Percentiles rank a stretch among this genome's conserved stretches.
Conservation (phyloP, 2,797 vertebrate genomes). For the Lophotriccus pileatus region DNA sequence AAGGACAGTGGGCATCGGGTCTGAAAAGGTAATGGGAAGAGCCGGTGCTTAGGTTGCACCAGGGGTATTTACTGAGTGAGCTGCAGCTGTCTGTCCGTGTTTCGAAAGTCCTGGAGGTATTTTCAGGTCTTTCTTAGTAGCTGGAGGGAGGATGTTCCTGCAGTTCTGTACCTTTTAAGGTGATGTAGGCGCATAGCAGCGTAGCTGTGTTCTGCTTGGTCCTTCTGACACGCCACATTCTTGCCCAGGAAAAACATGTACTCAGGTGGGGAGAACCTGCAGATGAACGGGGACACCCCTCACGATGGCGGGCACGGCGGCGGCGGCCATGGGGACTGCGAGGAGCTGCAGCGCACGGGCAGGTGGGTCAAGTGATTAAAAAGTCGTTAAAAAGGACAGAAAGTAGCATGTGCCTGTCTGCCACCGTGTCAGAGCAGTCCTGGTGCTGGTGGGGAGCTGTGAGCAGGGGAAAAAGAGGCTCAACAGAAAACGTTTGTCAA, state of each 20-base stretch:
- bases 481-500: neutral
- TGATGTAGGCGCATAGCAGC: too few species aligned
- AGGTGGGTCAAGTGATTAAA: conserved; percentile 72
- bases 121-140: neutral
- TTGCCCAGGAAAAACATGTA: conserved; percentile 92
- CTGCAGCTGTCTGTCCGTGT: neutral
- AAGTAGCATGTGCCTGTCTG: rapidly evolving
- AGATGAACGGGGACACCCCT: conserved; percentile 94
- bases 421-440: neutral
- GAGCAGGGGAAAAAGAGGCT: neutral
- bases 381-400: neutral
- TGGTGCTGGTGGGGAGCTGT: neutral
- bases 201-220: neutral
- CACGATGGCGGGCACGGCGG: conserved; percentile 86
- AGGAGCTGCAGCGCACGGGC: conserved; percentile 90
- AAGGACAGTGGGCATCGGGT: too few species aligned
- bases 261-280: conserved; percentile 86
- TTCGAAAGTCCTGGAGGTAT: neutral
- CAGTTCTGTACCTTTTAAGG: neutral
- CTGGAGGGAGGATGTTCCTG: neutral
- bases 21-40: neutral
- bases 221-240: rapidly evolving
- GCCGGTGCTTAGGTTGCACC: rapidly evolving
- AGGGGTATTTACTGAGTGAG: neutral
- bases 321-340: conserved; percentile 85